These are phyloP conservation scores for Eudorcas thomsonii DNA, from an alignment of 2,113 vertebrate genomes.

Conservation along the genomic window DNA sequence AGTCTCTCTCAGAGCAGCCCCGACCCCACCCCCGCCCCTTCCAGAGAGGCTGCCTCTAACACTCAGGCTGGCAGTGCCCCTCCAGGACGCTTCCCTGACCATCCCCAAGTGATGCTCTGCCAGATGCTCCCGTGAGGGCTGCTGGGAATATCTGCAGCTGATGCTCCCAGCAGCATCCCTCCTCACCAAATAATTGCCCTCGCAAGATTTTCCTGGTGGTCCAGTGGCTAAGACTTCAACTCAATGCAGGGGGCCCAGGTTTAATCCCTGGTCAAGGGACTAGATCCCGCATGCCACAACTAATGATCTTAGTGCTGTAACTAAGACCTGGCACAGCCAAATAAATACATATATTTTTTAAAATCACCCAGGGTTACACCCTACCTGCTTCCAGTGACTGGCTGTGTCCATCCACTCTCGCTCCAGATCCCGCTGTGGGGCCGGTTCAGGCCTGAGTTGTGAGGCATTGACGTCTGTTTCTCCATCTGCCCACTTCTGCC, in stretches of 20 bases:
- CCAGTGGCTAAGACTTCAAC: not conserved
- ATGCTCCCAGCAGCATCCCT: not conserved
- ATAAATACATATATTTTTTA: not conserved
- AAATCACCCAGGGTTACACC: not conserved
- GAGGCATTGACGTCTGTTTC: not conserved
- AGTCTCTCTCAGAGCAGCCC: not conserved
- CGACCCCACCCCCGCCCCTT: not conserved
- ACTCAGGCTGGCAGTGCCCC: fast-evolving
- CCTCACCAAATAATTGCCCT: not conserved
- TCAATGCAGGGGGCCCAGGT: not conserved
- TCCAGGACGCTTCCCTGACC: not conserved
- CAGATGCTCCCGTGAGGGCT: fast-evolving
- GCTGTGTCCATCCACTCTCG: not conserved
- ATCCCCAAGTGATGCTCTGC: not conserved
- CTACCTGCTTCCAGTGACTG: not conserved
- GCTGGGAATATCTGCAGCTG: not conserved
- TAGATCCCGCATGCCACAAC: not conserved
- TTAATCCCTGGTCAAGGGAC: not conserved
- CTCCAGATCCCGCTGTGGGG: not conserved
- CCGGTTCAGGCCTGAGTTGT: not conserved
- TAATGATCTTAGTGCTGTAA: not conserved
- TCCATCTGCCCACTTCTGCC: not conserved
- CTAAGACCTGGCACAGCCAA: not conserved
- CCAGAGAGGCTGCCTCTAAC: not conserved
- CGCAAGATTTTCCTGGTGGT: not conserved